Evolutionary conservation across 2,888 invertebrate genomes (phyloP), one percentile per base, ranked within the genome.

Genomic region (Megaustenia siamemsis): DNA sequence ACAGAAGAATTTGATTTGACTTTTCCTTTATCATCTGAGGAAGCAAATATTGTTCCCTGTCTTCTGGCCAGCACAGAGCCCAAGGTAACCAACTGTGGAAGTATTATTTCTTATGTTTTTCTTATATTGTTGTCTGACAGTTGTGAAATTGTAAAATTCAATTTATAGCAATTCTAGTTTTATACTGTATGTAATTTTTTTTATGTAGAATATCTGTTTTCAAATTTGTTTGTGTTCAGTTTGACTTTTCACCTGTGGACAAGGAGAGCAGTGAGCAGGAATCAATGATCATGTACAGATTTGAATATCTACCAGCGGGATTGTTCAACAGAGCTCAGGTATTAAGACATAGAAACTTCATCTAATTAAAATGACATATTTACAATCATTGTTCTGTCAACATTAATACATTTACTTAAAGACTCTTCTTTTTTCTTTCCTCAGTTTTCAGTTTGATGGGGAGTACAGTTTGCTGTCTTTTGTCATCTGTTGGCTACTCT

Each of bases 261-360:
- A 88, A 88, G 49, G 86, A 86, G 28, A 90, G 88, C 73, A 89
- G 86, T 38, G 85, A 88, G 40, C 82, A 86, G 60, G 93, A 94
- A 85, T 90, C 91, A n/a, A 91, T 92, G 86, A 91, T 93, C 85
- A 81, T 92, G 21, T 94, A 93, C 89, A 90, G 87, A 76, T 94
- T 94, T 88, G 91, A 92, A 60, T 94, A 94, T 82, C 90, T 94
- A 24, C 94, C 94, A 18, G 92, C 93, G 60, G 94, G 94, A 24
- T 90, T 94, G 28, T 94, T 94, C 88, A 94, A 94, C 89, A 90
- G 94, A 86, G 92, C 92, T 32, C 94, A 94, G 92, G 94, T 93
- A 69, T 69, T 35, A 28, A 38, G n/a, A n/a, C n/a, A n/a, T n/a
- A n/a, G n/a, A n/a, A n/a, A n/a, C n/a, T n/a, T n/a, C n/a, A n/a